phyloP scores from a whole-genome alignment of 2,113 vertebrate species.

The Carollia perspicillata region DNA sequence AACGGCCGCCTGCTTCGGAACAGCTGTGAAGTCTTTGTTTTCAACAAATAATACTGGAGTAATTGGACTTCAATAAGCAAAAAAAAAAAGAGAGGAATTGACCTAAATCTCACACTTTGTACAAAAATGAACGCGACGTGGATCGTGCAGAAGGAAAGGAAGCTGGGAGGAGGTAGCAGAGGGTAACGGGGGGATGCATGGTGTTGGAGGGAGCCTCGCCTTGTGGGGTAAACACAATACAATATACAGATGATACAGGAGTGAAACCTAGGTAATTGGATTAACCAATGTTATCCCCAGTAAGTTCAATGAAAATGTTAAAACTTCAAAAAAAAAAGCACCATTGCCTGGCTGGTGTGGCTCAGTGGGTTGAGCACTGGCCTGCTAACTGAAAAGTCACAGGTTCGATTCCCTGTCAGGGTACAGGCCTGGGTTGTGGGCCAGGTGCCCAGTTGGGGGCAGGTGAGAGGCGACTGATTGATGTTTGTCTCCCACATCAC shows the following conservation, averaged over 20 bases:
- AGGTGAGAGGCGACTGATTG: too few relatives aligned
- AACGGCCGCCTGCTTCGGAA: not conserved
- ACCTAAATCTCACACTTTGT: not conserved
- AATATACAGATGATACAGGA: not conserved
- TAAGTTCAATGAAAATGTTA: not conserved
- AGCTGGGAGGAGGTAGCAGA: not conserved
- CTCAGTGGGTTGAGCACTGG: too few relatives aligned
- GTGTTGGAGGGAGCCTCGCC: not conserved
- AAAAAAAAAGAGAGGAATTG: not conserved
- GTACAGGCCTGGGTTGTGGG: too few relatives aligned
- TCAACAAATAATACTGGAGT: not conserved
- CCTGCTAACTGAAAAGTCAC: too few relatives aligned
- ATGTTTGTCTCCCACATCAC: too few relatives aligned
- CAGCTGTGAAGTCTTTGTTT: not conserved
- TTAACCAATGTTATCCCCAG: not conserved
- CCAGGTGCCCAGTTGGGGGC: too few relatives aligned
- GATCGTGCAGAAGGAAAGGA: not conserved
- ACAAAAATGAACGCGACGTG: not conserved
- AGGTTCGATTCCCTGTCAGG: too few relatives aligned
- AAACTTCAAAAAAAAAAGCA: too few relatives aligned
- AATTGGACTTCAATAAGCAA: not conserved
- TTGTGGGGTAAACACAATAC: not conserved
- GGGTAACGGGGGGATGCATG: not conserved
- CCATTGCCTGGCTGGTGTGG: too few relatives aligned
- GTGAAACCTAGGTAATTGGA: not conserved